phyloP scores from a whole-genome alignment of 2,888 invertebrate genomes.

The Andrena praecox region DNA sequence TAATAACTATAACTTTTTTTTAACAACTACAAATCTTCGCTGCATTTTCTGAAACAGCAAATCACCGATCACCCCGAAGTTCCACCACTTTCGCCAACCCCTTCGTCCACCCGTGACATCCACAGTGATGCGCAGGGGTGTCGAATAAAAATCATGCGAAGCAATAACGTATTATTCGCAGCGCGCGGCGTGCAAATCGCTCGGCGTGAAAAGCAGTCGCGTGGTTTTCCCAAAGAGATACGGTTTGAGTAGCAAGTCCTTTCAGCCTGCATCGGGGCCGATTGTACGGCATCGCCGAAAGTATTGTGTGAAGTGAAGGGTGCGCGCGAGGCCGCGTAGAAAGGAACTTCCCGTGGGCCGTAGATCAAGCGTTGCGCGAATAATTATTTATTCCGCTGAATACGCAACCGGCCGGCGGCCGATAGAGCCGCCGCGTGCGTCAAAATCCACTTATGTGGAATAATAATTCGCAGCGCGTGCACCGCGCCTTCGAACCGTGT shows the following conservation, averaged over 20 bases:
- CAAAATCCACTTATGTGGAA: slow-evolving; percentile 34
- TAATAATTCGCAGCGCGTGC: slow-evolving; percentile 24
- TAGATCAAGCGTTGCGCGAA: slow-evolving; percentile 74
- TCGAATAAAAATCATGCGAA: not conserved
- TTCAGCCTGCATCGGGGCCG: slow-evolving; percentile 28
- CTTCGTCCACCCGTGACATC: too few relatives aligned
- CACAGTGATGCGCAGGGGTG: not conserved
- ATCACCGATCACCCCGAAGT: too few relatives aligned
- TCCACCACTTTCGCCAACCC: too few relatives aligned
- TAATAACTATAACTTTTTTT: too few relatives aligned
- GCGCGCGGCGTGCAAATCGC: not conserved
- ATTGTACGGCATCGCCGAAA: slow-evolving; percentile 56
- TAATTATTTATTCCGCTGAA: slow-evolving; percentile 75
- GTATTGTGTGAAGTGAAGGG: slow-evolving; percentile 77
- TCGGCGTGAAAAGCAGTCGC: not conserved
- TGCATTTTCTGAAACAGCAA: too few relatives aligned
- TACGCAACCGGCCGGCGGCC: slow-evolving; percentile 46
- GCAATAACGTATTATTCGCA: not conserved
- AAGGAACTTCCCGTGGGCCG: slow-evolving; percentile 74
- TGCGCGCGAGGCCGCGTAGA: slow-evolving; percentile 69
- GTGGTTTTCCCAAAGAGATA: not conserved
- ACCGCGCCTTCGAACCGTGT: not conserved
- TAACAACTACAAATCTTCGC: too few relatives aligned
- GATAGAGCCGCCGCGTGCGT: slow-evolving; percentile 37
- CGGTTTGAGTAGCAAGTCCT: slow-evolving; percentile 27